These are phyloP conservation scores for Melanostigma gelatinosum DNA, from an alignment of 2,113 vertebrate genomes.

Conservation along the genomic window DNA sequence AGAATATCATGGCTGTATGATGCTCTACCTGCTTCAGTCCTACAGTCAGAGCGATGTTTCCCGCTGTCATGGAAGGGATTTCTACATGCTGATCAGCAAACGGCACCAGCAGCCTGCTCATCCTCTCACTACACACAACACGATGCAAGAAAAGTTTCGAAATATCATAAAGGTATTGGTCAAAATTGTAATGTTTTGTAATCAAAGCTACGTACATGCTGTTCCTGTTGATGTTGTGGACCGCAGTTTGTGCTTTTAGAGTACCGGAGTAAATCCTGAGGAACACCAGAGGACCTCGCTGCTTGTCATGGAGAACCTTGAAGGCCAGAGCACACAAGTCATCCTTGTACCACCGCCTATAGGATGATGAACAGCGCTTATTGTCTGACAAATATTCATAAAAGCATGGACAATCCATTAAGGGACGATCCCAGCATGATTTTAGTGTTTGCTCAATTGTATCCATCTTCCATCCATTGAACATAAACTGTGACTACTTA, in stretches of 20 bases:
- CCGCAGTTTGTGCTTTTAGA: conserved; percentile 89
- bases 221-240: conserved; percentile 94
- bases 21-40: conserved; percentile 92
- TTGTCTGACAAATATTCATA: background rate
- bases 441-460: background rate
- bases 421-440: background rate
- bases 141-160: background rate
- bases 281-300: conserved; percentile 94
- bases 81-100: conserved; percentile 97
- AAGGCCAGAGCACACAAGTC: conserved; percentile 95
- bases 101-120: conserved; percentile 94
- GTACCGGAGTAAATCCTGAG: conserved; percentile 93
- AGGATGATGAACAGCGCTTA: conserved; percentile 24
- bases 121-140: conserved; percentile 87
- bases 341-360: conserved; percentile 91
- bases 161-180: background rate
- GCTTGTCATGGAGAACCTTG: conserved; percentile 97
- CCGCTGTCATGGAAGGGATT: conserved; percentile 90
- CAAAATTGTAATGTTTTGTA: background rate
- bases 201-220: conserved; percentile 84
- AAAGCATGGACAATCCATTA: background rate
- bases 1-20: too few species aligned
- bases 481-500: too few species aligned
- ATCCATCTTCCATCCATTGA: background rate
- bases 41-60: conserved; percentile 95